Base-by-base conservation (phyloP, 2,113 vertebrate species). In the Cairina moschata region DNA sequence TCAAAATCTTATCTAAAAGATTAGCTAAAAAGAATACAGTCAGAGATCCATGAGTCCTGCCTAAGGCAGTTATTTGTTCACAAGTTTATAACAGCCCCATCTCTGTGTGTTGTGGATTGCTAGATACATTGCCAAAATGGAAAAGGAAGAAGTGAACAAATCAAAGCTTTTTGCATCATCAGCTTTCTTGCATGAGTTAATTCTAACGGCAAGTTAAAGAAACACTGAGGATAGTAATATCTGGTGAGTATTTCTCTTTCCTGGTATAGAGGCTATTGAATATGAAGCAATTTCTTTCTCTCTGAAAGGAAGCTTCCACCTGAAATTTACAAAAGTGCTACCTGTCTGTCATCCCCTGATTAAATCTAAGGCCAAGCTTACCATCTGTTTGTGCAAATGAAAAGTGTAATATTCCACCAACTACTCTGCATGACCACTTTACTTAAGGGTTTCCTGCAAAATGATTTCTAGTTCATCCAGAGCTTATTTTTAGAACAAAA, bases 381-480 rank as follows among this genome's bases (percentile, higher is more conserved):
- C 98, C 98, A 99, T 98, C 99, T 99, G 98, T 98, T 97, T 98
- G 98, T 97, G 96, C 97, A 97, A 97, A 96, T 98, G 96, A 96
- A 98, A 97, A 98, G 96, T 17, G 8, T 83, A 96, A 95, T 97
- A 97, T 96, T 97, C 97, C 90, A 97, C 96, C 78, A 90, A 18
- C 93, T 95, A 96, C 96, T 97, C 95, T 93, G 86, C 83, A 95
- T 95, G 95, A 95, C 69, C 96, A 95, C 96, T 96, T 97, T 94
- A 91, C 97, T 98, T 97, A 98, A 97, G 98, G 96, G 86, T 95
- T 97, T 95, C 88, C 94, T 97, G 94, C 84, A 97, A 98, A 97
- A 95, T n/a, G n/a, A 97, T 97, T 97, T 95, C 67, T 90, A 52
- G 69, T 96, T 97, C 78, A 91, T 89, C 54, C 80, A 95, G 86